Conservation (phyloP, 2,113 vertebrate species). For the Leptocoma aspasia region DNA sequence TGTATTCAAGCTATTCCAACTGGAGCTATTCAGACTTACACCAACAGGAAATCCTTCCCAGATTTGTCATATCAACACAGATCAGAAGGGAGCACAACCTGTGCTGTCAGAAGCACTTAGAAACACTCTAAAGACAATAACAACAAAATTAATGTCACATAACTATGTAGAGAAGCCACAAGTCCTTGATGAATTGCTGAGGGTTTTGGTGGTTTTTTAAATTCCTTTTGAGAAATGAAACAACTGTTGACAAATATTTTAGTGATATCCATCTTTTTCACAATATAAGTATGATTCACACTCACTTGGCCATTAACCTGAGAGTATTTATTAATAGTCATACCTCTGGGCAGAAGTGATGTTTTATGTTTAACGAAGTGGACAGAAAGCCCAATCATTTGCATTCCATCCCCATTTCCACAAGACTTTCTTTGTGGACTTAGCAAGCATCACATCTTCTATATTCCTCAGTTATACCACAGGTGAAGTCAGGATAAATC, state of each 20-base stretch:
- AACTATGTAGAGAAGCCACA: background rate
- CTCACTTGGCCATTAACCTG: background rate
- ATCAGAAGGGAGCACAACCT: background rate
- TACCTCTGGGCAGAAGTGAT: background rate
- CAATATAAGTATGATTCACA: background rate
- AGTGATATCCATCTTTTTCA: background rate
- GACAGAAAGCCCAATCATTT: background rate
- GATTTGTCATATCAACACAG: background rate
- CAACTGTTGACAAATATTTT: background rate
- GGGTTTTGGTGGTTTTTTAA: background rate
- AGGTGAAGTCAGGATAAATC: background rate
- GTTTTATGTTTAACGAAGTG: background rate
- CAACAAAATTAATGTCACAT: background rate
- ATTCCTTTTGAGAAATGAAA: background rate
- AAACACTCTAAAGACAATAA: background rate
- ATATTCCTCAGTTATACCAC: background rate
- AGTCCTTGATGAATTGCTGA: background rate
- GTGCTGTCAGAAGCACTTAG: constrained; percentile 11
- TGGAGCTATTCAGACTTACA: background rate
- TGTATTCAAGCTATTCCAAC: background rate
- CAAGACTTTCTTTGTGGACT: background rate
- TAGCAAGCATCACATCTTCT: background rate
- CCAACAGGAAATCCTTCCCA: background rate
- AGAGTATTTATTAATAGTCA: background rate
- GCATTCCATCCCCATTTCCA: background rate